Evolutionary conservation across 2,888 invertebrate species (phyloP).

Genomic region (Ecliptopera silaceata): DNA sequence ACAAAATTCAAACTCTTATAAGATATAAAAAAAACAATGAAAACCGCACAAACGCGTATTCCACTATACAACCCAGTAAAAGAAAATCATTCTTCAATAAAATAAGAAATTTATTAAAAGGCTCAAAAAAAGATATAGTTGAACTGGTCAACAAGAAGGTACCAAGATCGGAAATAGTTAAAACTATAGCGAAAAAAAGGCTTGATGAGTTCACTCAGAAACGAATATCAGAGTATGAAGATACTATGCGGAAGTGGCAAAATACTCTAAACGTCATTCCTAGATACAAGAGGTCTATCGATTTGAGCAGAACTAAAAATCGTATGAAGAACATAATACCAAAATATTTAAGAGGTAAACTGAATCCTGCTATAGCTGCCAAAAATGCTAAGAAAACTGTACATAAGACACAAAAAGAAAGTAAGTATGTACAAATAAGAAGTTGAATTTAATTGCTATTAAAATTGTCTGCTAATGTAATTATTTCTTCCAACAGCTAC

Average conservation of each 20-base stretch:
- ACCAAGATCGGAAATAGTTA: conserved; percentile 52
- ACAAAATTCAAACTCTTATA: conserved; percentile 42
- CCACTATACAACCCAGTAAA: conserved; percentile 6
- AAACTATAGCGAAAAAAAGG: conserved; percentile 50
- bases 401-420: conserved; percentile 1
- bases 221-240: conserved; percentile 50
- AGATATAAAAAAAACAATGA: conserved; percentile 11
- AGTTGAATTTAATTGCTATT: neutral
- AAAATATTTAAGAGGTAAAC: conserved; percentile 59
- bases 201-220: conserved; percentile 46
- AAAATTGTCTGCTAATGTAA: neutral
- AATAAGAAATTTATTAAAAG: conserved; percentile 53
- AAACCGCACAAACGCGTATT: neutral
- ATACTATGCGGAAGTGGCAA: conserved; percentile 62
- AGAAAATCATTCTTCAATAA: conserved; percentile 57
- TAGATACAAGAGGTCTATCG: conserved; percentile 48
- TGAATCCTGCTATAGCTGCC: conserved; percentile 46
- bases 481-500: neutral
- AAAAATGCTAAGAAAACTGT: conserved; percentile 37
- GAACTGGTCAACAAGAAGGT: conserved; percentile 47
- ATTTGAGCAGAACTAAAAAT: conserved; percentile 36
- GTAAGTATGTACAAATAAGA: neutral
- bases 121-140: conserved; percentile 54
- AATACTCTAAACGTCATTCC: conserved; percentile 47
- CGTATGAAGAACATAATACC: conserved; percentile 66